These are phyloP conservation scores for Nibea albiflora DNA, from an alignment of 2,113 vertebrate species.

Conservation along the genomic window DNA sequence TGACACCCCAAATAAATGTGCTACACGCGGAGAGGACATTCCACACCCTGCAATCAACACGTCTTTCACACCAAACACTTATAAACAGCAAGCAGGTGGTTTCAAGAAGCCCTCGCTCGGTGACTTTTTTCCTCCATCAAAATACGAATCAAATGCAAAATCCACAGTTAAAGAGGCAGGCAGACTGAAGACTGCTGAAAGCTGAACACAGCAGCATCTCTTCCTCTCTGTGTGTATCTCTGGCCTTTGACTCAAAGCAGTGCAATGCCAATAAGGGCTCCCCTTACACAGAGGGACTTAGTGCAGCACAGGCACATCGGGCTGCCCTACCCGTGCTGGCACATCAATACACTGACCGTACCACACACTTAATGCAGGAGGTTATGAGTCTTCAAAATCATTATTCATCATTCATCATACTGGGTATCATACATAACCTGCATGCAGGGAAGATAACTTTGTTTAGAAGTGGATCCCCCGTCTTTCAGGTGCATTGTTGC, in stretches of 20 bases:
- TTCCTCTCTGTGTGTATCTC: background rate
- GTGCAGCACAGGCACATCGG: conserved; percentile 38
- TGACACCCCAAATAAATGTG: background rate
- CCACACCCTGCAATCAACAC: background rate
- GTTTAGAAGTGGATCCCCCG: background rate
- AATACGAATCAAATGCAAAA: conserved; percentile 22
- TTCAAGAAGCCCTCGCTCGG: conserved; percentile 1
- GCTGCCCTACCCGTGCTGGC: conserved; percentile 25
- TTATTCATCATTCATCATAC: background rate
- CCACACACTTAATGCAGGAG: conserved; percentile 1
- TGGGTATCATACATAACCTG: background rate
- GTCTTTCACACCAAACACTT: conserved; percentile 14
- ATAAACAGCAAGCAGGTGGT: background rate
- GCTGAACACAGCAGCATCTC: conserved; percentile 13
- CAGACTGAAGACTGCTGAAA: conserved; percentile 7
- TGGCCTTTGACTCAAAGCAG: conserved; percentile 12
- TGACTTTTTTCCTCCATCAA: conserved; percentile 21
- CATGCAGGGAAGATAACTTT: conserved; percentile 1
- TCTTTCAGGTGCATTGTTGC: conserved; percentile 12
- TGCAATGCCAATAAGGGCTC: conserved; percentile 31
- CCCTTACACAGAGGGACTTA: conserved; percentile 41
- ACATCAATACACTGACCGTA: conserved; percentile 28
- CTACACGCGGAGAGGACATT: background rate
- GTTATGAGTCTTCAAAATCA: background rate
- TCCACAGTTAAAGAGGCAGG: background rate